Evolutionary conservation across 1,140 invertebrate genomes (phyloP).

Genomic region (Drosophila eugracilis): DNA sequence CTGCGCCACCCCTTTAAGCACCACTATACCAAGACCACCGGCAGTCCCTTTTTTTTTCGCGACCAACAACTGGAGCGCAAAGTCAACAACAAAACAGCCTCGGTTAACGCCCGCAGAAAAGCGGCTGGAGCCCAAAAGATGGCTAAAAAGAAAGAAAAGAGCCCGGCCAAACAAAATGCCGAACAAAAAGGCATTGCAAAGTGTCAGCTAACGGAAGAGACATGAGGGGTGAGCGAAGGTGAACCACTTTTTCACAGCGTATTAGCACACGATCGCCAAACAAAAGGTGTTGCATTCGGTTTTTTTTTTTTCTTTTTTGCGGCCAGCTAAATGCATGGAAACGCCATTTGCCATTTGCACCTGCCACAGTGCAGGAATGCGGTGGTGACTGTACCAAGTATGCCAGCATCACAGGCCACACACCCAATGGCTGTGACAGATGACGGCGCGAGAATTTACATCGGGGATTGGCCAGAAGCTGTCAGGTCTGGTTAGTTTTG

Average conservation of each 20-base stretch:
- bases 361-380: constrained; percentile 10
- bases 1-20: constrained; percentile 20
- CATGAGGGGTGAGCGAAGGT: not conserved
- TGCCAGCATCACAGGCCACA: no score
- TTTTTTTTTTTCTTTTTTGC: no score
- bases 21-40: constrained; percentile 17
- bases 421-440: constrained; percentile 41
- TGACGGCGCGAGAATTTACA: constrained; percentile 36
- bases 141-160: constrained; percentile 8
- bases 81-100: constrained; percentile 72
- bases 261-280: constrained; percentile 62
- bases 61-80: constrained; percentile 76
- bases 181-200: constrained; percentile 29
- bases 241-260: constrained; percentile 22
- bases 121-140: constrained; percentile 34
- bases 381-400: constrained; percentile 33
- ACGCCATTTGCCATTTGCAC: constrained; percentile 24
- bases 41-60: constrained; percentile 21
- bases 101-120: constrained; percentile 77
- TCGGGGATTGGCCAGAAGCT: constrained; percentile 9
- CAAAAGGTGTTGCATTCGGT: constrained; percentile 54
- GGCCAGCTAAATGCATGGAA: constrained; percentile 34
- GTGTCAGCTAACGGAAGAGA: constrained; percentile 36
- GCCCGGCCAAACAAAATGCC: constrained; percentile 28
- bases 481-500: constrained; percentile 19